Base-by-base conservation (phyloP, 2,888 invertebrate species). In the Incurvaria masculella region DNA sequence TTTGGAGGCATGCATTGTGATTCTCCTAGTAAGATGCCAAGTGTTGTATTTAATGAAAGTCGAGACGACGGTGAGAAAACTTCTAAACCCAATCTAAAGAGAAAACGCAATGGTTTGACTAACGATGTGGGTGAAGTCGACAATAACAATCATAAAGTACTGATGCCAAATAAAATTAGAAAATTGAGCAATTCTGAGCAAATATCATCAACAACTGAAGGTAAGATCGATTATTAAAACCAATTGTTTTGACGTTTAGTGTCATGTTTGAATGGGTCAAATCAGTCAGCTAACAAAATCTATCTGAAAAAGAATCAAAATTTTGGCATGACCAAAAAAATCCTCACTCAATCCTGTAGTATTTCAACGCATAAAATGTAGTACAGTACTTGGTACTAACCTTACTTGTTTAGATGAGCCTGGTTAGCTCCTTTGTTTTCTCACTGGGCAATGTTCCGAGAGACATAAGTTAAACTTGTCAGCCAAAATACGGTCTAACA, bases 181-280 rank as follows among this genome's bases (percentile, higher is more conserved):
- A 75, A 66, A 46, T 20, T 69, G 18, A 78, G 78, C 44, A 67
- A 64, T n/a, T 68, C 71, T 0, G 76, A 78, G 49, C 72, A 69
- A 49, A 78, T 78, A 16, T 62, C 74, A 0, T 78, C 78, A 0
- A 78, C 78, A 0, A 78, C 76, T 39, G 67, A 68, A 60, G 76
- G 76, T 76, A 52, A 61, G 60, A 52, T 45, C 27, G 42, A 16
- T 41, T 14, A 26, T n/a, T n/a, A n/a, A n/a, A n/a, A n/a, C n/a
- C n/a, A n/a, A n/a, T n/a, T n/a, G 41, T 39, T 33, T 45, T 43
- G 38, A 48, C 46, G 46, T 52, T 65, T 39, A 26, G 14, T 33
- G 10, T 43, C 17, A 27, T 44, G 17, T 44, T 44, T 26, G 19
- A n/a, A n/a, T n/a, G n/a, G n/a, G n/a, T n/a, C n/a, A n/a, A n/a